Evolutionary conservation across 1,140 invertebrate species (phyloP).

Genomic region (Aphelinus atriplicis): DNA sequence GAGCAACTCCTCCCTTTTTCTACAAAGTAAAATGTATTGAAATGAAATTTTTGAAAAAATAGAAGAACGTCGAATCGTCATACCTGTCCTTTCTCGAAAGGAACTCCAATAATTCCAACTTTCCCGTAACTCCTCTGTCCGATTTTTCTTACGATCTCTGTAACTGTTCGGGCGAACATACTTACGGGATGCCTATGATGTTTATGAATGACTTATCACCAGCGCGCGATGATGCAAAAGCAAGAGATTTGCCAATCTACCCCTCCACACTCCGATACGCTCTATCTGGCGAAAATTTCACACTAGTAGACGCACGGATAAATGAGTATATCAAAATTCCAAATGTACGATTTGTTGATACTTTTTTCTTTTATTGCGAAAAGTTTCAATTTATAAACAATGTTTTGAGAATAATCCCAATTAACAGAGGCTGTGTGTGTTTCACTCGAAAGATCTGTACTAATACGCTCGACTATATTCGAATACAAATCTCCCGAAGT

Average conservation of each 20-base stretch:
- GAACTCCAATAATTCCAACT: conserved; percentile 78
- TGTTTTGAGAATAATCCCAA: not conserved
- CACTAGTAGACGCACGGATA: too few relatives aligned
- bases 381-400: conserved; percentile 13
- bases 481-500: too few relatives aligned
- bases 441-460: not conserved
- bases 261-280: conserved; percentile 20
- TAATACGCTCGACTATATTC: too few relatives aligned
- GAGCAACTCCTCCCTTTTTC: conserved; percentile 57
- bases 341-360: too few relatives aligned
- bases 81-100: conserved; percentile 78
- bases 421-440: not conserved
- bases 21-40: conserved; percentile 32
- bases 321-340: too few relatives aligned
- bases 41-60: conserved; percentile 34
- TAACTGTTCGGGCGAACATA: conserved; percentile 47
- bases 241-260: conserved; percentile 10
- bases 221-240: not conserved
- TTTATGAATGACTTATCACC: too few relatives aligned
- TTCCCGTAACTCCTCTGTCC: conserved; percentile 53
- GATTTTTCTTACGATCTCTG: conserved; percentile 40
- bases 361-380: conserved; percentile 33
- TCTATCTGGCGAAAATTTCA: conserved; percentile 8
- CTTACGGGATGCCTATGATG: not conserved
- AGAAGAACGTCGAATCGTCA: conserved; percentile 16